Base-by-base conservation (phyloP, 2,113 vertebrate genomes). In the Struthidea cinerea region DNA sequence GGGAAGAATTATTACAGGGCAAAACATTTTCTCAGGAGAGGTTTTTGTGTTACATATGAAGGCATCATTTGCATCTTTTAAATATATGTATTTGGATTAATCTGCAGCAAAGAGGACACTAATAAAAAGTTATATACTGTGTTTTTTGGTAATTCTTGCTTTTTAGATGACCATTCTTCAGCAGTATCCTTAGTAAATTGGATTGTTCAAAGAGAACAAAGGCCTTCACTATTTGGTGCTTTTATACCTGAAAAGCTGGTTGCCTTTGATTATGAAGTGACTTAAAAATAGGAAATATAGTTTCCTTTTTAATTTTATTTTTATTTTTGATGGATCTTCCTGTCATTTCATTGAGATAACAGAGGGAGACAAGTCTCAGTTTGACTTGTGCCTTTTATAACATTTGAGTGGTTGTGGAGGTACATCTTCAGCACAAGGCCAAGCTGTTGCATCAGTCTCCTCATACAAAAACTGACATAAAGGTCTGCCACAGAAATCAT, bases 21-120 rank as follows among this genome's bases (percentile, higher is more conserved):
- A 11, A 20, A 86, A 50, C 2, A 13, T 47, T 88, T 53, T 20
- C 26, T 77, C 28, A 1, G 7, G 27, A 35, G 39, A 79, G 5
- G 2, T 19, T 70, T 84, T 78, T 44, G 6, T 23, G 33, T 53
- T 50, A 11, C 10, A 13, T 24, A 18, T 50, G 26, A 56, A 61
- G 5, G 6, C 11, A 27, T 64, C 35, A 44, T 44, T 82, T 73
- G 5, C 0, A 0, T 18, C 24, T 52, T 60, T 28, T 0, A 8
- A 69, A 78, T 64, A 65, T 17, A 70, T 28, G 1, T 11, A 24
- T 88, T 74, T 3, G 2, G 16, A 59, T 39, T 69, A 55, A 80
- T 59, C 17, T 57, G 4, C 56, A 61, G 4, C 13, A 76, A 71
- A 83, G 24, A 49, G 2, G 26, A n/a, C 6, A 35, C 1, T 61